Conservation (phyloP, 35 echinoderm and acorn worm genomes). For the Diadema setosum region DNA sequence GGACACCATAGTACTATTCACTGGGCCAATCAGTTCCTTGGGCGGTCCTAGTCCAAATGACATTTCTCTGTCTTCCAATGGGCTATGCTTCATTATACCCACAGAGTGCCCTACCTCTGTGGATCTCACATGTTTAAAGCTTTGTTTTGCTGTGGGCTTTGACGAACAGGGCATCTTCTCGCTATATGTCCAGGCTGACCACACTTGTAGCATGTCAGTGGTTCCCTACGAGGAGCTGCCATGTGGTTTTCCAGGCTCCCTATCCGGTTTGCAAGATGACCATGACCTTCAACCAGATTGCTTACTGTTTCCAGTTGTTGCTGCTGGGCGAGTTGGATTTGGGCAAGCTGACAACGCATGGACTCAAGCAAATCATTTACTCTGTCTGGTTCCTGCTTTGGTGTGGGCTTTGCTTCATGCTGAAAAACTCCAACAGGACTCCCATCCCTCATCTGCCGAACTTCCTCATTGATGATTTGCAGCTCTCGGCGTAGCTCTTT, state of each 20-base stretch:
- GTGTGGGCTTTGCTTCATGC: background rate
- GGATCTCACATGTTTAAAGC: slow-evolving; percentile 14
- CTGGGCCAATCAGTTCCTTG: background rate
- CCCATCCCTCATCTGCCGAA: background rate
- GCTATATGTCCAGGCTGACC: background rate
- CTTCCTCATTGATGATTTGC: background rate
- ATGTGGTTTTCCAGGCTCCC: too few relatives aligned
- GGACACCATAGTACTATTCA: background rate
- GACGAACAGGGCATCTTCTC: background rate
- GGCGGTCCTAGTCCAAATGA: background rate
- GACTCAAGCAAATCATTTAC: background rate
- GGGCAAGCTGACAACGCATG: background rate
- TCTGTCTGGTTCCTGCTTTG: background rate
- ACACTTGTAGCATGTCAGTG: slow-evolving; percentile 12
- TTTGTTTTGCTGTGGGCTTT: too few relatives aligned
- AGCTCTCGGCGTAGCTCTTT: background rate
- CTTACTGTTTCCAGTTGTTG: too few relatives aligned
- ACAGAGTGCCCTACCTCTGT: background rate
- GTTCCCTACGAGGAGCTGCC: too few relatives aligned
- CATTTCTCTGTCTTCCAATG: background rate
- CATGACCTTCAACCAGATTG: too few relatives aligned
- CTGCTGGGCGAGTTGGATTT: background rate
- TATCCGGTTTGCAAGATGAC: too few relatives aligned
- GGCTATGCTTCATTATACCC: background rate
- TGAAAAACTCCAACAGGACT: background rate